Conservation (phyloP, 2,888 invertebrate genomes). For the Habrosyne pyritoides region DNA sequence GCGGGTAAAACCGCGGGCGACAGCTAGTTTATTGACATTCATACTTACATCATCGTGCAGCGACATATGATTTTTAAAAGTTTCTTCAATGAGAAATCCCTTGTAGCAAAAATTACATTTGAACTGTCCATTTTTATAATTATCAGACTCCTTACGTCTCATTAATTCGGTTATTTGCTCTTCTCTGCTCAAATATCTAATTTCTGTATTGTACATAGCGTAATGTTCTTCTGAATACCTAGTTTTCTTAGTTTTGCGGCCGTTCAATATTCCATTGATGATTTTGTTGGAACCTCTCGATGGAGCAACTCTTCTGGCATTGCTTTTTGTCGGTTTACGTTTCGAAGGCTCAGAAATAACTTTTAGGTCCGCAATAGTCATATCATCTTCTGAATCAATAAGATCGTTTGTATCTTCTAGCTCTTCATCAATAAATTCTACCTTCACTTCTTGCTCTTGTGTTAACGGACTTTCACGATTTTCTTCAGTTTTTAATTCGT, state of each 20-base stretch:
- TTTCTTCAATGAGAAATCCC: background rate
- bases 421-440: background rate
- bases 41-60: slow-evolving; percentile 12
- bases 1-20: no score
- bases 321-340: background rate
- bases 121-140: slow-evolving; percentile 8
- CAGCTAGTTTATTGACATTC: no score
- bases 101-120: slow-evolving; percentile 12
- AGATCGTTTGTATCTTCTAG: no score
- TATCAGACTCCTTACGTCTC: slow-evolving; percentile 6
- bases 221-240: background rate
- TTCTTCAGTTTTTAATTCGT: no score
- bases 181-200: background rate
- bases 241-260: background rate
- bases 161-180: slow-evolving; percentile 9
- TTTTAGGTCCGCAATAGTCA: background rate
- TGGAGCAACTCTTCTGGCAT: background rate
- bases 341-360: background rate
- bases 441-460: background rate
- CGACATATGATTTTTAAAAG: slow-evolving; percentile 3
- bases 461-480: no score
- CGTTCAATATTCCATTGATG: background rate
- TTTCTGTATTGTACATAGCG: slow-evolving; percentile 4
- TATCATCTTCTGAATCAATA: background rate
- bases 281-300: no score